Percentiles rank a stretch among this genome's conserved stretches.
Conservation (phyloP, 2,888 invertebrate species). For the Rhamnusium bicolor region DNA sequence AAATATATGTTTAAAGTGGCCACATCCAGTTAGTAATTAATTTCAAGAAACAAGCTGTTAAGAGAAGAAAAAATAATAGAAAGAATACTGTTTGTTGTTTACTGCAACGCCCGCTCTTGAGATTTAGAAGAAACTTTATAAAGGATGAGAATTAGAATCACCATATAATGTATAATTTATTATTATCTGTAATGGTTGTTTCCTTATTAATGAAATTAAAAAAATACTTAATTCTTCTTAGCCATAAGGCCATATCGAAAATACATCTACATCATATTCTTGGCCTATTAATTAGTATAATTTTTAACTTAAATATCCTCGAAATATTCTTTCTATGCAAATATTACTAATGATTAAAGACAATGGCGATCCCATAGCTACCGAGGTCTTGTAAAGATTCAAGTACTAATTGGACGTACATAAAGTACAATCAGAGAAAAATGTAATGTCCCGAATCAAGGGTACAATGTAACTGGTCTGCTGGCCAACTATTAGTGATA, state of each 20-base stretch:
- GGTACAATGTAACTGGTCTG: background rate
- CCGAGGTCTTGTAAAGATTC: background rate
- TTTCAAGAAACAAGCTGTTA: too few relatives aligned
- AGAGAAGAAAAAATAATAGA: too few relatives aligned
- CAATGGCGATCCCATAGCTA: background rate
- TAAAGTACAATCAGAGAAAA: background rate
- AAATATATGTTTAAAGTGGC: too few relatives aligned
- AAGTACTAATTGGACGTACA: background rate
- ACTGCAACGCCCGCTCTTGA: too few relatives aligned
- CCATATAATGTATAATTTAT: too few relatives aligned
- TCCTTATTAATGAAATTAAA: background rate
- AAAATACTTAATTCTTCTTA: background rate
- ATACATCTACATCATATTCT: background rate
- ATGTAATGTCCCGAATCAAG: too few relatives aligned
- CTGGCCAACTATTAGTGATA: too few relatives aligned
- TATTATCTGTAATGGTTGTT: background rate
- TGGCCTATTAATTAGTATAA: background rate
- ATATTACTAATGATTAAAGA: background rate
- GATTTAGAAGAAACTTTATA: too few relatives aligned
- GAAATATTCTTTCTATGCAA: background rate
- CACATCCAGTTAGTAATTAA: too few relatives aligned
- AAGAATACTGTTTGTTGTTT: too few relatives aligned
- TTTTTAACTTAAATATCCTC: background rate
- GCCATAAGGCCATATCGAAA: background rate
- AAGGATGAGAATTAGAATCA: too few relatives aligned